Conservation (phyloP, 1,140 invertebrate genomes). For the Pachyrhynchus sulphureomaculatus region DNA sequence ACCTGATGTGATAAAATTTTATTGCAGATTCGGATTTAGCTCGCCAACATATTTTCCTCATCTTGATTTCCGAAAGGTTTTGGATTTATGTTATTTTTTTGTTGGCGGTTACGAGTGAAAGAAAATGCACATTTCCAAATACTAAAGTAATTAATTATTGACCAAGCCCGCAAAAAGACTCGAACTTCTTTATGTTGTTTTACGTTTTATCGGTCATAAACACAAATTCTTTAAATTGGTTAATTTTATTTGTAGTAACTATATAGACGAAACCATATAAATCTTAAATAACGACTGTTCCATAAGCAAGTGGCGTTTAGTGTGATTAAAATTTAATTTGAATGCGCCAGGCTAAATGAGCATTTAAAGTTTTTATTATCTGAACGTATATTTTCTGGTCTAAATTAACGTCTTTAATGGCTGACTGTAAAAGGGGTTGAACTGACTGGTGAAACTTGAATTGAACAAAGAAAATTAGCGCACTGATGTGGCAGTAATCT, state of each 20-base stretch:
- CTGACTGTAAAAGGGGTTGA: conserved; percentile 1
- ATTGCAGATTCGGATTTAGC: too few species aligned
- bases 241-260: conserved; percentile 15
- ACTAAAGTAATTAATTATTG: too few species aligned
- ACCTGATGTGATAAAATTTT: too few species aligned
- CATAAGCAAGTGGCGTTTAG: conserved; percentile 14
- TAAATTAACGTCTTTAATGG: conserved; percentile 6
- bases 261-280: conserved; percentile 15
- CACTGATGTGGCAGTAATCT: not conserved
- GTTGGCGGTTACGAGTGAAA: too few species aligned
- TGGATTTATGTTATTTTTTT: too few species aligned
- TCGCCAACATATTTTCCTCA: too few species aligned
- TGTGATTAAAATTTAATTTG: conserved; percentile 20
- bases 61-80: too few species aligned
- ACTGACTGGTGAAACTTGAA: not conserved
- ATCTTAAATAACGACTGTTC: conserved; percentile 16
- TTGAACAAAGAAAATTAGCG: conserved; percentile 2
- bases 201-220: not conserved
- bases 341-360: conserved; percentile 5
- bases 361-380: conserved; percentile 11
- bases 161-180: too few species aligned
- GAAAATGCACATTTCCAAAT: too few species aligned
- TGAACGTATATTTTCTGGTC: conserved; percentile 4
- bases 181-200: too few species aligned
- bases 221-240: conserved; percentile 4